Conservation (phyloP, 2,797 vertebrate species). For the Urophycis tenuis region DNA sequence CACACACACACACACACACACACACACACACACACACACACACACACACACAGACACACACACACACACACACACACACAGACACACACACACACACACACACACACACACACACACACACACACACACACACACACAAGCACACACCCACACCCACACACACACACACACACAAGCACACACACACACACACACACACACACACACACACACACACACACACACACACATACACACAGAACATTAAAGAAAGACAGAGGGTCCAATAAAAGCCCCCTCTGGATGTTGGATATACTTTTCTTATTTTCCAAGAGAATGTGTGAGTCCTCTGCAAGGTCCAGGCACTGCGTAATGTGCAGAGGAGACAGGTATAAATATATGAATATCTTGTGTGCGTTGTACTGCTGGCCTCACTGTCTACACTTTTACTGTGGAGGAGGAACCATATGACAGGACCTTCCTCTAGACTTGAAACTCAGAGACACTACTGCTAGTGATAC, state of each 20-base stretch:
- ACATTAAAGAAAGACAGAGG: background rate
- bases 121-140: too few relatives aligned
- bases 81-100: background rate
- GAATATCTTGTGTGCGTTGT: slow-evolving; percentile 27
- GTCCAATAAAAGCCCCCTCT: background rate
- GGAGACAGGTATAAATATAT: slow-evolving; percentile 37
- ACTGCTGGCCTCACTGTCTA: slow-evolving; percentile 20
- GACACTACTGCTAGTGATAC: background rate
- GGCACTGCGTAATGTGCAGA: slow-evolving; percentile 7
- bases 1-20: too few relatives aligned
- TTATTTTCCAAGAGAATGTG: slow-evolving; percentile 11
- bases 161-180: too few relatives aligned
- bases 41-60: too few relatives aligned
- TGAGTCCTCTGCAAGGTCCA: slow-evolving; percentile 21
- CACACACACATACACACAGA: background rate
- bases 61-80: background rate
- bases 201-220: background rate
- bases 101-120: too few relatives aligned
- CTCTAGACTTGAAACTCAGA: background rate
- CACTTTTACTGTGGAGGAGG: slow-evolving; percentile 22
- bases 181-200: too few relatives aligned
- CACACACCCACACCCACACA: too few relatives aligned
- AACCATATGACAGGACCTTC: background rate
- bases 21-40: too few relatives aligned
- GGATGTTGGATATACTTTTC: slow-evolving; percentile 9